Conservation (phyloP, 2,888 invertebrate species). For the Thysanoteuthis rhombus region DNA sequence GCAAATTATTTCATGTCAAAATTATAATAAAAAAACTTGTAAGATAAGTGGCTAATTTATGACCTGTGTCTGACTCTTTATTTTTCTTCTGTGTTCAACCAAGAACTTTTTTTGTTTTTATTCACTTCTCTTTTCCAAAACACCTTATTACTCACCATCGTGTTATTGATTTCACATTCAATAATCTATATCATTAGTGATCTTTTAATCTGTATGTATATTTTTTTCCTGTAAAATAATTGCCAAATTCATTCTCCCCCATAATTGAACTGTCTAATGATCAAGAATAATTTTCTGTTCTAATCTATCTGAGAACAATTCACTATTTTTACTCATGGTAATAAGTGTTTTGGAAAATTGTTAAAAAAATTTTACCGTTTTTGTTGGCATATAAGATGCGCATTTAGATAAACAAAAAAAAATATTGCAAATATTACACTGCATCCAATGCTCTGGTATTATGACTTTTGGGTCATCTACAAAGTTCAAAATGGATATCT, state of each 20-base stretch:
- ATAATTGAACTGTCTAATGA: no score
- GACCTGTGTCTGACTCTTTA: background rate
- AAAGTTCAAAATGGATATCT: no score
- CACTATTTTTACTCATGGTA: background rate
- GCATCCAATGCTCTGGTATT: no score
- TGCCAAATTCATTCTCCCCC: no score
- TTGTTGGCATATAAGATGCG: no score
- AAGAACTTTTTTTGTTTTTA: no score
- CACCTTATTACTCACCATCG: background rate
- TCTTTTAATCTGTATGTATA: background rate
- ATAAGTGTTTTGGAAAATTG: background rate
- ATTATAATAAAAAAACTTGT: background rate
- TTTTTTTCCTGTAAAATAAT: background rate
- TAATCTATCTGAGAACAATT: background rate
- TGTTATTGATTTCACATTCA: no score
- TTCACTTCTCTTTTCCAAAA: background rate
- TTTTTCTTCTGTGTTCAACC: background rate
- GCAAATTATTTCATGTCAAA: slow-evolving; percentile 12
- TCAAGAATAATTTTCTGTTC: no score
- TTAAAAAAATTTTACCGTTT: background rate
- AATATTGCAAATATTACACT: no score
- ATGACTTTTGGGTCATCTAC: no score
- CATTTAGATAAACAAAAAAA: no score
- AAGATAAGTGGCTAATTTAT: background rate
- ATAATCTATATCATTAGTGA: no score